Percentiles rank a stretch among this genome's conserved stretches.
Conservation (phyloP, 2,113 vertebrate genomes). For the Calcarius ornatus region DNA sequence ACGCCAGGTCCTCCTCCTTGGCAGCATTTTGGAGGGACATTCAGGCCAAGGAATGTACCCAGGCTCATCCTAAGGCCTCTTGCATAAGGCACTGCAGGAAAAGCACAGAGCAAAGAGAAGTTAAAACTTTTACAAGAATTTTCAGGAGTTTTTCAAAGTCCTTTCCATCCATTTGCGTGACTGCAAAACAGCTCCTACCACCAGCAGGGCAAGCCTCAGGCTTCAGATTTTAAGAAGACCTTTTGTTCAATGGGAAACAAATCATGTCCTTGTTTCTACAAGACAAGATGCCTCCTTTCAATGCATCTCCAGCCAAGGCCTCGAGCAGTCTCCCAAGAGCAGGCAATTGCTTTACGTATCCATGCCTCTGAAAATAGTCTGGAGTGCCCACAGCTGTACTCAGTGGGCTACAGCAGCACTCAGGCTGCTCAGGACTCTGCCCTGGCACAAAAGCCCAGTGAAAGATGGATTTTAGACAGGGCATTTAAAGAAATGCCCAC, state of each 20-base stretch:
- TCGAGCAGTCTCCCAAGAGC: not conserved
- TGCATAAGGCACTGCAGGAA: fast-evolving
- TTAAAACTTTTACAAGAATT: not conserved
- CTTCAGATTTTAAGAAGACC: not conserved
- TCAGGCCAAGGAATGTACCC: not conserved
- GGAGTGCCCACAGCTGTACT: slow-evolving; percentile 38
- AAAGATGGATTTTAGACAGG: not conserved
- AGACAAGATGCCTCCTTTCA: not conserved
- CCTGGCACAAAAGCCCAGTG: not conserved
- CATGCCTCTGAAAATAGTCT: not conserved
- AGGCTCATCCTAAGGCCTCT: not conserved
- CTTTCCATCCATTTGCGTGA: not conserved
- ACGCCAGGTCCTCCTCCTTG: not conserved
- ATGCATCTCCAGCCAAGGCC: not conserved
- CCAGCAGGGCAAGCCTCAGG: not conserved
- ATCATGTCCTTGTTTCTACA: not conserved
- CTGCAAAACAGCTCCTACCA: not conserved
- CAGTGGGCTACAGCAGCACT: not conserved
- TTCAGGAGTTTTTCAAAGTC: not conserved
- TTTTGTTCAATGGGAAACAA: not conserved
- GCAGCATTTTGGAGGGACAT: fast-evolving
- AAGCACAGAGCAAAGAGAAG: not conserved
- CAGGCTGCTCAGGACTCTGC: not conserved
- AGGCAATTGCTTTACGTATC: not conserved
- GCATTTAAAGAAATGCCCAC: not conserved